phyloP scores from a whole-genome alignment of 2,888 invertebrate species.

The Lapara coniferarum region DNA sequence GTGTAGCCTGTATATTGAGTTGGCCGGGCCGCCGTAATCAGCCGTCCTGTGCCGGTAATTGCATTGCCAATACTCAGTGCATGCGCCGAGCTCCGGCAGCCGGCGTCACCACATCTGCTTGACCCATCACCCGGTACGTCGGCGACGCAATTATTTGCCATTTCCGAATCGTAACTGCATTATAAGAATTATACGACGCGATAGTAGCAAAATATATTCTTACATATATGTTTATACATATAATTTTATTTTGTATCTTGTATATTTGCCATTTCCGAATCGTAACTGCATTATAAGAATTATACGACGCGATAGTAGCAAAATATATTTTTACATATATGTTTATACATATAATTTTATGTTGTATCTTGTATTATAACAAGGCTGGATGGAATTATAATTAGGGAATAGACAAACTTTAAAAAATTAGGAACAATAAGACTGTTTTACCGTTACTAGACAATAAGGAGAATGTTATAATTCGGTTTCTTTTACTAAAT shows the following conservation, averaged over 20 bases:
- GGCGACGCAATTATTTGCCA: constrained; percentile 70
- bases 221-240: background rate
- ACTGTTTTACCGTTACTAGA: too few species aligned
- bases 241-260: too few species aligned
- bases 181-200: constrained; percentile 42
- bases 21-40: background rate
- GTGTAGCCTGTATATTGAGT: background rate
- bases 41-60: constrained; percentile 55
- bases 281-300: constrained; percentile 48
- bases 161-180: constrained; percentile 67
- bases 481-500: too few species aligned
- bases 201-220: constrained; percentile 39
- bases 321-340: constrained; percentile 33
- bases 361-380: too few species aligned
- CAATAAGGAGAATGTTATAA: too few species aligned
- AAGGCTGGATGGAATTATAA: too few species aligned
- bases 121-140: constrained; percentile 45
- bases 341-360: too few species aligned
- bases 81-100: constrained; percentile 41
- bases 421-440: too few species aligned
- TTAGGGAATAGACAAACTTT: too few species aligned
- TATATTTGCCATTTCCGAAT: constrained; percentile 74
- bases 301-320: constrained; percentile 38
- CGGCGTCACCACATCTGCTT: constrained; percentile 47
- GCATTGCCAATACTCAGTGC: constrained; percentile 52